phyloP scores from a whole-genome alignment of 2,797 vertebrate species.

The Chaenodraco wilsoni region DNA sequence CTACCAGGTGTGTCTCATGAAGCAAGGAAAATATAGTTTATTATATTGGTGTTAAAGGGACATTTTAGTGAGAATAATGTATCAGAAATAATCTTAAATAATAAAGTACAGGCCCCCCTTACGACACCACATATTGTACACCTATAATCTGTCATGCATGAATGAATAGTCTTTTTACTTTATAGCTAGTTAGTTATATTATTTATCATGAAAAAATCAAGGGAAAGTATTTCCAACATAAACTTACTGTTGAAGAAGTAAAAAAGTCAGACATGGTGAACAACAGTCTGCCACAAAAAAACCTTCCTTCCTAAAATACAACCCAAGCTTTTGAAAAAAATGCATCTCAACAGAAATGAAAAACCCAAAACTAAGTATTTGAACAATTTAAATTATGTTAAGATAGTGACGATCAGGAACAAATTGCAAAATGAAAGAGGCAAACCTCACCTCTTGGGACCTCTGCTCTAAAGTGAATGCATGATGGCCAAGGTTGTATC shows the following conservation, averaged over 20 bases:
- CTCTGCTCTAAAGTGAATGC: too few species aligned
- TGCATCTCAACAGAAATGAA: neutral
- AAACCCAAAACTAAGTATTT: neutral
- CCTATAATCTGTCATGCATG: neutral
- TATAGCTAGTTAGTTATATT: constrained; percentile 22
- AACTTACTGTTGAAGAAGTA: constrained; percentile 1
- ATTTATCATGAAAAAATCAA: constrained; percentile 13
- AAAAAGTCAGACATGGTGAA: neutral
- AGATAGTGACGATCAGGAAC: neutral
- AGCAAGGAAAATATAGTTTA: constrained; percentile 54
- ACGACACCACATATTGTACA: neutral
- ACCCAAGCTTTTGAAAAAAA: neutral
- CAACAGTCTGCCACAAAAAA: neutral
- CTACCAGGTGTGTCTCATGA: constrained; percentile 63
- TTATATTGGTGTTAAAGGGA: constrained; percentile 48
- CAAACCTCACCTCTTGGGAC: too few species aligned
- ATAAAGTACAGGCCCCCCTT: neutral
- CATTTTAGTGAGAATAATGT: constrained; percentile 38
- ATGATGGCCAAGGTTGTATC: constrained; percentile 32
- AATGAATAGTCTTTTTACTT: constrained; percentile 9
- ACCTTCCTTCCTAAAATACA: too few species aligned
- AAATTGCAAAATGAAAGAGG: too few species aligned
- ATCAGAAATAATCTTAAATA: constrained; percentile 26
- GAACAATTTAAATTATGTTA: neutral
- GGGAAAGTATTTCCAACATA: neutral